Base-by-base conservation (phyloP, 2,113 vertebrate genomes). In the Ophiodon elongatus region DNA sequence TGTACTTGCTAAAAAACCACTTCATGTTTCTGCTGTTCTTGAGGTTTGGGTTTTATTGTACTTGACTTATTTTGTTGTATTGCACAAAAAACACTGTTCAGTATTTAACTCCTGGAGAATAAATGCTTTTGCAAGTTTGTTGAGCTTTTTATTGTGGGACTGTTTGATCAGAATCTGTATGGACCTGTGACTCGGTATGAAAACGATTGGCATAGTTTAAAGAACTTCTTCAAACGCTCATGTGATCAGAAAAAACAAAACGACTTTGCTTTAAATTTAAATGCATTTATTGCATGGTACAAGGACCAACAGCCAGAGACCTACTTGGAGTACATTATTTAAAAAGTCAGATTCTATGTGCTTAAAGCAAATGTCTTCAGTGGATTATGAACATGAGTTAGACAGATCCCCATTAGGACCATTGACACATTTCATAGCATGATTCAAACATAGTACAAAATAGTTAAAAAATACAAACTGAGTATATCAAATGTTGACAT, bases 401-500 rank as follows among this genome's bases (percentile, higher is more conserved):
- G 4, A 85, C 50, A 59, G 27, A 23, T 85, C n/a, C 91, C 79
- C 63, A 5, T 88, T 64, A 87, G 85, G 88, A 89, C 75, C 43
- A 33, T 13, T 75, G 66, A 69, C 52, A 62, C 50, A 76, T 83
- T 77, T 90, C 21, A 83, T 84, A 83, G 71, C 81, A 90, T 88
- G 89, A 87, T 85, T 89, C n/a, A 80, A 94, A 94, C 85, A 72
- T 67, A 62, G 88, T 95, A 95, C 84, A 94, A 94, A 94, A 93
- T 95, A 95, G 93, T 94, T 94, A 94, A 94, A 96, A 91, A 93
- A 89, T 95, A 87, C 87, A 90, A 91, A 93, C 63, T 41, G 80
- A 67, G 82, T 88, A 88, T 93, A 95, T 88, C 90, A 92, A 94
- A 93, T 86, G 83, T 89, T 70, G 67, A 91, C 80, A 59, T 93